These are phyloP conservation scores for Sternarchorhynchus goeldii DNA, from an alignment of 2,797 vertebrate genomes.

Conservation along the genomic window DNA sequence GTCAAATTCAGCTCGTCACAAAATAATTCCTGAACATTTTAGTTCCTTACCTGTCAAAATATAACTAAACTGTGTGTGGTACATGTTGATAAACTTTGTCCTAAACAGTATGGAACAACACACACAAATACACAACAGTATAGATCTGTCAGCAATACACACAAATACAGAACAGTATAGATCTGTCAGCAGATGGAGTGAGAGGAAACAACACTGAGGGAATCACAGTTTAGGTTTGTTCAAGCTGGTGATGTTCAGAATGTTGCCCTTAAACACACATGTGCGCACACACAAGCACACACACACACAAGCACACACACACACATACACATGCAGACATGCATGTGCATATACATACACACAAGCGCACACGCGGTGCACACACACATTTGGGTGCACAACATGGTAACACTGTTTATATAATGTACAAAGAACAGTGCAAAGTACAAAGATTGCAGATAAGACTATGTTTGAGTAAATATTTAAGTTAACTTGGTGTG, in stretches of 20 bases:
- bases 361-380: not conserved
- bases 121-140: constrained; percentile 26
- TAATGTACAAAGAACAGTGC: too few species aligned
- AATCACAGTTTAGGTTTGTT: constrained; percentile 70
- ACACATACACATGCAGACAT: constrained; percentile 4
- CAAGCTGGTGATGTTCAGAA: constrained; percentile 47
- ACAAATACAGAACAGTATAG: constrained; percentile 8
- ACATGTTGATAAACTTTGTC: constrained; percentile 70
- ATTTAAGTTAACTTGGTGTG: not conserved
- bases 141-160: constrained; percentile 64
- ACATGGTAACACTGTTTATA: not conserved
- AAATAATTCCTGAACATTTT: constrained; percentile 20
- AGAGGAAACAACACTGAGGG: constrained; percentile 66
- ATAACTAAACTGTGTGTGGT: constrained; percentile 54
- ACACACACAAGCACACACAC: constrained; percentile 17
- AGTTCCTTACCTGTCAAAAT: constrained; percentile 49
- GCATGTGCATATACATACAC: constrained; percentile 8
- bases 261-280: constrained; percentile 26
- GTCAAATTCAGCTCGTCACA: constrained; percentile 9
- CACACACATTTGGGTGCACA: constrained; percentile 11
- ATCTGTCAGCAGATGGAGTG: constrained; percentile 65
- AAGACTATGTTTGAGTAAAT: not conserved
- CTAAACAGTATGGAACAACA: constrained; percentile 65
- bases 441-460: not conserved
- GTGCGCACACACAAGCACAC: constrained; percentile 11